Base-by-base conservation (phyloP, 2,113 vertebrate species). In the Nycticryphes semicollaris region DNA sequence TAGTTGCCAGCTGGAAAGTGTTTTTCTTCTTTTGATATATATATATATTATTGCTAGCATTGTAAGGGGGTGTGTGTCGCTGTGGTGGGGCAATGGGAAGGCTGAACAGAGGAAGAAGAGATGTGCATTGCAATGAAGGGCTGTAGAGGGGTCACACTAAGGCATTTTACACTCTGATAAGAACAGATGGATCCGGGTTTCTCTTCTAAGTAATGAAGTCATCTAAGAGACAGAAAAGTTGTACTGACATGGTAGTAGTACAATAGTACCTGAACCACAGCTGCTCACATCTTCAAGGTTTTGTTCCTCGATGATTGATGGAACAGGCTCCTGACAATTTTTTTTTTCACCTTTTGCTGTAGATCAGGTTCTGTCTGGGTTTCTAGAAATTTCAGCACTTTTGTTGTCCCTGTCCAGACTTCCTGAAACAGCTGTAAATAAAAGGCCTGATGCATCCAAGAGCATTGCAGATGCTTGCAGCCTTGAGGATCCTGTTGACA, bases 171-270 rank as follows among this genome's bases (percentile, higher is more conserved):
- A 12, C 73, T 87, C 21, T 30, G 0, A 67, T 54, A 48, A 69
- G 77, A 95, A 82, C 92, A 95, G 90, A 91, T 93, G 95, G 92
- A 75, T 82, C 31, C 73, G n/a, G 51, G 7, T 24, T 84, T 53
- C 8, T 43, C 27, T 39, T 77, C 3, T 51, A 54, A 90, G 54
- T 80, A n/a, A 94, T 73, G 41, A 77, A 93, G 59, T 62, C 5
- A 9, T 92, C 53, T 53, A 5, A 64, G 80, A 73, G 66, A 43
- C 23, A 39, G 39, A 5, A 8, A 25, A 85, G 75, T 48, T 83
- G 39, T 31, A 4, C 45, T 73, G 63, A 50, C 1, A 1, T 17
- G 30, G 2, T 21, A 10, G 25, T 66, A 31, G 57, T 60, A 7
- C 10, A 6, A 6, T 12, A 15, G 53, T 33, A 70, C 48, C 70